Base-by-base conservation (phyloP, 1,140 invertebrate species). In the Caenorhabditis briggsae region DNA sequence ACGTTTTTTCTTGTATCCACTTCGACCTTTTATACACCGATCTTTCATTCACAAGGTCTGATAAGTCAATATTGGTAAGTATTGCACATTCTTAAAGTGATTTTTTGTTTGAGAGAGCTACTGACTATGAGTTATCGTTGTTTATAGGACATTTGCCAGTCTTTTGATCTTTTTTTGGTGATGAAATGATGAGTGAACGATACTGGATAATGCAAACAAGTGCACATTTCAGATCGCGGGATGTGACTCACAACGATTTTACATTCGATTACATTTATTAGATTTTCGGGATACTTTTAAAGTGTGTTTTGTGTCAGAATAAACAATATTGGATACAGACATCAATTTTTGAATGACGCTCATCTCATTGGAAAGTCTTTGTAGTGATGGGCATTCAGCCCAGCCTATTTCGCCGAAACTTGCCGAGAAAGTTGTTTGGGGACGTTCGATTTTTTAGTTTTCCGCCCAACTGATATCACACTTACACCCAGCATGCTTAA, bases 111-210 rank as follows among this genome's bases (percentile, higher is more conserved):
- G 64, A 43, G 64, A 18, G 33, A 33, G 33, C 33, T 8, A 16
- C 20, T 5, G 23, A n/a, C 20, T 11, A 16, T 33, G 20, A 64
- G 20, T 64, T 64, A 33, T 64, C 23, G 20, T 25, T 33, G 59
- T 25, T 64, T 59, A 59, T 16, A 59, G 59, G 9, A 33, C 18
- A 70, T 9, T 70, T 70, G 33, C n/a, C 64, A n/a, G 2, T 16
- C 64, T 70, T 70, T 70, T 70, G 64, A 41, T 70, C 64, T 70
- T 70, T 70, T 16, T 8, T 43, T 70, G 64, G 64, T 46, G 3
- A 2, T 43, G 41, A 25, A 7, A 9, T 43, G 64, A 43, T 65
- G 33, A 18, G 41, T 70, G 33, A 70, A 46, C 64, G 1, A 64
- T 16, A 70, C 11, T 6, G 18, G 20, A n/a, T 70, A 12, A 61